These are phyloP conservation scores for Pammene fasciana DNA, from an alignment of 2,888 invertebrate species.

Conservation along the genomic window DNA sequence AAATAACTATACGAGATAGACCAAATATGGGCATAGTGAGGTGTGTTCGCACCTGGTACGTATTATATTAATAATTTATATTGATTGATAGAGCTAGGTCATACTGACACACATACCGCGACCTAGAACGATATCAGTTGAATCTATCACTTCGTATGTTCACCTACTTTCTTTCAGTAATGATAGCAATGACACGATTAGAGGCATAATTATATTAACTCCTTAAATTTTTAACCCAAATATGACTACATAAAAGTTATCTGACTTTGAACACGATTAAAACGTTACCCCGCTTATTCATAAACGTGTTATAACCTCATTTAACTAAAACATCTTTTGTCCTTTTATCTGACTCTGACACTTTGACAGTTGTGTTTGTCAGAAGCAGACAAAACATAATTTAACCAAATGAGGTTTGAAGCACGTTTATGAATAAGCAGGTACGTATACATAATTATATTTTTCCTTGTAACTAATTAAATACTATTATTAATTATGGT, in stretches of 20 bases:
- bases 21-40: constrained; percentile 3
- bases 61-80: constrained; percentile 34
- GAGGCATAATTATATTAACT: constrained; percentile 49
- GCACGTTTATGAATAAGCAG: too few relatives aligned
- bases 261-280: not conserved
- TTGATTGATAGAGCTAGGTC: constrained; percentile 31
- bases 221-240: constrained; percentile 36
- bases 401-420: too few relatives aligned
- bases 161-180: constrained; percentile 66
- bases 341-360: too few relatives aligned
- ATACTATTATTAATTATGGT: too few relatives aligned
- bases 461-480: too few relatives aligned
- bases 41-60: constrained; percentile 3
- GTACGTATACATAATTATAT: too few relatives aligned
- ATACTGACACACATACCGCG: constrained; percentile 48
- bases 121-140: constrained; percentile 63
- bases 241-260: not conserved
- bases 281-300: not conserved
- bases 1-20: constrained; percentile 14
- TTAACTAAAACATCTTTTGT: too few relatives aligned
- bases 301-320: too few relatives aligned
- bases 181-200: constrained; percentile 66
- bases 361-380: too few relatives aligned
- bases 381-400: too few relatives aligned
- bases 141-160: constrained; percentile 59